Evolutionary conservation across 2,113 vertebrate genomes (phyloP).

Genomic region (Siniperca chuatsi): DNA sequence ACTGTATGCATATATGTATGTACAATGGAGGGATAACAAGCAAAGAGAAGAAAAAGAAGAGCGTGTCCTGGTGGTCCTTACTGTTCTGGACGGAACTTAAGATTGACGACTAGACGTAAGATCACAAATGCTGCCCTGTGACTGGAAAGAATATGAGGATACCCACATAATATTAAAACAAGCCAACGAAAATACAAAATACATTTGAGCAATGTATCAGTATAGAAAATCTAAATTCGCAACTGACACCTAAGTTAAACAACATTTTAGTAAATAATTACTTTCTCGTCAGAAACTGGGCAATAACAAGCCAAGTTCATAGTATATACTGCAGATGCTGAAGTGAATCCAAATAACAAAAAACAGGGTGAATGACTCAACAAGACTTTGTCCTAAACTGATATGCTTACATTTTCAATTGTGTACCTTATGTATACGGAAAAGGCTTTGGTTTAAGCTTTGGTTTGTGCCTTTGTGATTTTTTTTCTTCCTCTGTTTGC

Average conservation of each 20-base stretch:
- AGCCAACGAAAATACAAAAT: too few species aligned
- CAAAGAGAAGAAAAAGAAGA: not conserved
- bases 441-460: slow-evolving; percentile 25
- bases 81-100: not conserved
- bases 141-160: not conserved
- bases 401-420: slow-evolving; percentile 50
- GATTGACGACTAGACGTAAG: not conserved
- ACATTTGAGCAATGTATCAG: not conserved
- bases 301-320: slow-evolving; percentile 16
- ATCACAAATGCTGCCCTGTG: not conserved
- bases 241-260: not conserved
- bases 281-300: slow-evolving; percentile 23
- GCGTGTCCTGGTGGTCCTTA: not conserved
- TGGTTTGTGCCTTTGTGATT: slow-evolving; percentile 8
- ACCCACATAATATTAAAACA: not conserved
- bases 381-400: slow-evolving; percentile 41
- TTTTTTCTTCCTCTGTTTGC: slow-evolving; percentile 9
- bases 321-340: slow-evolving; percentile 24
- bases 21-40: not conserved
- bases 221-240: not conserved
- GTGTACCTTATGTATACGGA: slow-evolving; percentile 14
- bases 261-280: slow-evolving; percentile 15
- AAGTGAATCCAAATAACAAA: slow-evolving; percentile 44
- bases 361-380: slow-evolving; percentile 52
- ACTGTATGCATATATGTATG: not conserved